Conservation (phyloP, 2,113 vertebrate species). For the Aptenodytes forsteri region DNA sequence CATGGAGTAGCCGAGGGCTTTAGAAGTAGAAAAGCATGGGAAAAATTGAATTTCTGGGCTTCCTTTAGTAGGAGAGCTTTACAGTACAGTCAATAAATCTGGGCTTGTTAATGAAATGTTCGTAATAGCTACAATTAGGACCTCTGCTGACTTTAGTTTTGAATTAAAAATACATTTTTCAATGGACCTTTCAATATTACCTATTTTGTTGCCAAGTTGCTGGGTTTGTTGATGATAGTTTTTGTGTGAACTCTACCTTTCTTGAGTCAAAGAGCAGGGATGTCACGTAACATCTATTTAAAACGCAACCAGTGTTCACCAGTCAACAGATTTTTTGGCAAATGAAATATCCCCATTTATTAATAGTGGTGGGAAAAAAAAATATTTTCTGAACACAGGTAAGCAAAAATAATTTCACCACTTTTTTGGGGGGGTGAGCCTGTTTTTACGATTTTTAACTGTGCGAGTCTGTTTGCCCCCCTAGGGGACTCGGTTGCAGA, state of each 20-base stretch:
- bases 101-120: background rate
- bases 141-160: background rate
- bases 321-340: background rate
- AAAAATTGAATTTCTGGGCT: background rate
- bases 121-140: background rate
- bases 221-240: background rate
- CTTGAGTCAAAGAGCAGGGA: background rate
- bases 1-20: background rate
- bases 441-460: background rate
- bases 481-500: background rate
- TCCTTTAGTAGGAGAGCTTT: background rate
- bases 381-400: background rate
- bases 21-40: background rate
- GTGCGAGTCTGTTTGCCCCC: rapidly evolving
- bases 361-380: rapidly evolving
- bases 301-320: background rate
- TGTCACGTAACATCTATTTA: background rate
- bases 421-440: background rate
- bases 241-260: background rate
- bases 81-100: background rate
- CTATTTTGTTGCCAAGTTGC: background rate
- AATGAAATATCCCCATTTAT: background rate
- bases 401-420: background rate
- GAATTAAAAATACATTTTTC: background rate
- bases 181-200: background rate